Base-by-base conservation (phyloP, 2,113 vertebrate genomes). In the Oreochromis spilurus region DNA sequence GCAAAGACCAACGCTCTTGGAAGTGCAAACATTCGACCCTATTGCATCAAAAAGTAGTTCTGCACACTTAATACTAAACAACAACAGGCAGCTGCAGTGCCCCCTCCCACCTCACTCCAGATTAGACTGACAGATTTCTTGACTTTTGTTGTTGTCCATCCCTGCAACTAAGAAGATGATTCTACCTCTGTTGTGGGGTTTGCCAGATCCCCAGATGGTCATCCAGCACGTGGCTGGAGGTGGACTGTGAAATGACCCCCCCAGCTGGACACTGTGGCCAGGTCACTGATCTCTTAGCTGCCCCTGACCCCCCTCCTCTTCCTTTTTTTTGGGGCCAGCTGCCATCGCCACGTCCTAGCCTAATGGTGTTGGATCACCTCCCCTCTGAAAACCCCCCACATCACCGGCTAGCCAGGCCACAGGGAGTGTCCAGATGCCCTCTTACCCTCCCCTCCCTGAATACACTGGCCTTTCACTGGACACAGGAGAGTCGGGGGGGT, bases 251-350 rank as follows among this genome's bases (percentile, higher is more conserved):
- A 95, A 92, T 95, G 94, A 96, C 93, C 95, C 62, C 93, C 94
- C 96, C 96, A 96, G 96, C 95, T 97, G 96, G 96, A 96, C 91
- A 94, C 94, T 97, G 93, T 95, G 95, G 96, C 96, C 96, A 96
- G 96, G 96, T 96, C 96, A 96, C 91, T 95, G 95, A 96, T 95
- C 94, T 95, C 92, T 95, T 93, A 92, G 92, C 81, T 82, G 65
- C 83, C 82, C 31, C 57, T 87, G 83, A 84, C 87, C 83, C 77
- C 79, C 85, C 54, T 62, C 57, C 60, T 81, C 43, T 87, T 26
- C n/a, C 78, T 82, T 79, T 55, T 70, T 86, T 95, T 92, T 90
- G 94, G 77, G 84, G 94, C 95, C 96, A 97, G 96, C 96, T 96
- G 96, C 96, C 95, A 90, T 91, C 54, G 53, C 89, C 67, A 70